phyloP scores from a whole-genome alignment of 1,140 invertebrate genomes.

The Aphidius ervi region DNA sequence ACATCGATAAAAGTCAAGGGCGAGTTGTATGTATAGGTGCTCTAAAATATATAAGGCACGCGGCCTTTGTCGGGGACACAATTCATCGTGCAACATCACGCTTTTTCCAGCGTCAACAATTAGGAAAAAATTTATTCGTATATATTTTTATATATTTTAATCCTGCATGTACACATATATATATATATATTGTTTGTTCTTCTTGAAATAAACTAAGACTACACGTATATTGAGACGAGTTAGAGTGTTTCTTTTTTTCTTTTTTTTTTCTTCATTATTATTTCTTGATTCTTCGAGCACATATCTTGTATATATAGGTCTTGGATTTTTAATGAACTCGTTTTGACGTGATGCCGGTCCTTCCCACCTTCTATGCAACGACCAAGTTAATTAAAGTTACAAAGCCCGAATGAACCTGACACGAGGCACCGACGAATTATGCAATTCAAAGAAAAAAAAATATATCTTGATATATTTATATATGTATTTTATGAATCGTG shows the following conservation, averaged over 20 bases:
- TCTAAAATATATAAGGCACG: conserved; percentile 6
- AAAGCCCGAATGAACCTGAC: conserved; percentile 22
- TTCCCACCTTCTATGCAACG: conserved; percentile 13
- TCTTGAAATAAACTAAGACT: no score
- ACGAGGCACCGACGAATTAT: conserved; percentile 17
- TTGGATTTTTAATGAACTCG: conserved; percentile 44
- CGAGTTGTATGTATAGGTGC: conserved; percentile 5
- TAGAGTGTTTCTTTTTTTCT: conserved; percentile 2
- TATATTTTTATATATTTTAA: no score
- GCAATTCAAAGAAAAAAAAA: conserved; percentile 9
- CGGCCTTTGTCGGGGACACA: conserved; percentile 40
- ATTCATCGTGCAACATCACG: conserved; percentile 32
- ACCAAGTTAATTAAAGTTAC: conserved; percentile 37
- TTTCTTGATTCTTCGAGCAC: conserved; percentile 21
- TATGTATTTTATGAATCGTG: neutral
- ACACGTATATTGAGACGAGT: neutral
- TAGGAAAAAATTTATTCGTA: conserved; percentile 47
- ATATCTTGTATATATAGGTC: conserved; percentile 8
- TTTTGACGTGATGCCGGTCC: conserved; percentile 36
- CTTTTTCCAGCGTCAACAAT: conserved; percentile 42
- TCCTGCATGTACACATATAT: no score
- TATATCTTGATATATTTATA: neutral
- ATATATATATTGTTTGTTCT: no score
- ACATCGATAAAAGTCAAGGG: conserved; percentile 38
- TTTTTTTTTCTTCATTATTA: conserved; percentile 9